Conservation (phyloP, 2,888 invertebrate species). For the Merodon equestris region DNA sequence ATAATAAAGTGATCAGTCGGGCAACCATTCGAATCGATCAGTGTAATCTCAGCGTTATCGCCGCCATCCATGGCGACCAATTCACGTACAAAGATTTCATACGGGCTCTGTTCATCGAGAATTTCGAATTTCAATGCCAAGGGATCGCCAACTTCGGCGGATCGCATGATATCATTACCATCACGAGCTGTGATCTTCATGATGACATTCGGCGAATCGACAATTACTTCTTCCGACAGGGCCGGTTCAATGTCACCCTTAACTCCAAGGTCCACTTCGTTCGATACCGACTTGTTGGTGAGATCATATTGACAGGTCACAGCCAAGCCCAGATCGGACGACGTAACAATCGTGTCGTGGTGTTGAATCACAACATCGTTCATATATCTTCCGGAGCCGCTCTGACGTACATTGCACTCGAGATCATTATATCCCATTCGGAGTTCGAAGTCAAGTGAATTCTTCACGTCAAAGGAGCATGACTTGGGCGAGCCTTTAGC, state of each 20-base stretch:
- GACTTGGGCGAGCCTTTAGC: constrained; percentile 96
- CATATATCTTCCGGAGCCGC: constrained; percentile 89
- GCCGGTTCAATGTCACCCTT: constrained; percentile 92
- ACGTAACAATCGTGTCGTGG: constrained; percentile 95
- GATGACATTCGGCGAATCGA: constrained; percentile 95
- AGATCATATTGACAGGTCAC: constrained; percentile 96
- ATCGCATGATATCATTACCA: constrained; percentile 90
- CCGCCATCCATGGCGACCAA: constrained; percentile 96
- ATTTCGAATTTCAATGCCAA: constrained; percentile 94
- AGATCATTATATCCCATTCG: constrained; percentile 95
- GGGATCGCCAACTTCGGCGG: constrained; percentile 95
- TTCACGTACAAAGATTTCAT: constrained; percentile 96
- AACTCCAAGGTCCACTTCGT: constrained; percentile 92
- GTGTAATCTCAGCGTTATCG: constrained; percentile 93
- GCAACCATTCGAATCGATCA: constrained; percentile 94
- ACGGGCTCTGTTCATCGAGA: constrained; percentile 94
- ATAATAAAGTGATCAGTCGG: constrained; percentile 96
- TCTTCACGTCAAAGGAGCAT: constrained; percentile 93
- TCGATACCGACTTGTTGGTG: constrained; percentile 94
- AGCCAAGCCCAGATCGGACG: constrained; percentile 93
- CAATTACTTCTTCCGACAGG: constrained; percentile 92
- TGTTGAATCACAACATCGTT: constrained; percentile 96
- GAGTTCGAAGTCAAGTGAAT: constrained; percentile 93
- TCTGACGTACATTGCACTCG: constrained; percentile 94
- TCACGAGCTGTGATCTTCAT: constrained; percentile 94